These are phyloP conservation scores for Medauroidea extradentata DNA, from an alignment of 1,140 invertebrate genomes.

Conservation along the genomic window DNA sequence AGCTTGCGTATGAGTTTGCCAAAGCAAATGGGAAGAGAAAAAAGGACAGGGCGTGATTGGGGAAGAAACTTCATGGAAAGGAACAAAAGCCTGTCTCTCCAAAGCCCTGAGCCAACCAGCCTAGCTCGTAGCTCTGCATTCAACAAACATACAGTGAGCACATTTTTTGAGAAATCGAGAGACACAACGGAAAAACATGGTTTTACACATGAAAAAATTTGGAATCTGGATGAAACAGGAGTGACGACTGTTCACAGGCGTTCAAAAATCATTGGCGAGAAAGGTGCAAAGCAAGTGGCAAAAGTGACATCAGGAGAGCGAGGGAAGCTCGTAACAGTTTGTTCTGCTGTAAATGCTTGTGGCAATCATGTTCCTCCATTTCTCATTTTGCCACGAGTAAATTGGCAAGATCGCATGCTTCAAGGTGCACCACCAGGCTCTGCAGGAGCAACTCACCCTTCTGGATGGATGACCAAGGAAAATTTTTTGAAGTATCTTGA, in stretches of 20 bases:
- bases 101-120: conserved; percentile 38
- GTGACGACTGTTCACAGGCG: conserved; percentile 45
- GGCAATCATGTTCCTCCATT: too few species aligned
- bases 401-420: too few species aligned
- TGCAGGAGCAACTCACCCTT: too few species aligned
- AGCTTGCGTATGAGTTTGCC: too few species aligned
- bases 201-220: conserved; percentile 32
- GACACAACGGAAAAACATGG: conserved; percentile 27
- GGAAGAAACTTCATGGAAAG: conserved; percentile 32
- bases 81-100: conserved; percentile 33
- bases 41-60: conserved; percentile 38
- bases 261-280: conserved; percentile 37
- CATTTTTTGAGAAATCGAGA: conserved; percentile 34
- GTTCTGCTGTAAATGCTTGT: conserved; percentile 11
- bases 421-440: too few species aligned
- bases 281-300: conserved; percentile 34
- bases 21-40: conserved; percentile 6
- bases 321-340: conserved; percentile 40
- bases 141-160: conserved; percentile 33
- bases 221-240: conserved; percentile 43
- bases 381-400: conserved; percentile 16
- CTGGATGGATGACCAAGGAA: too few species aligned
- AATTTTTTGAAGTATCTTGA: too few species aligned
- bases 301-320: conserved; percentile 42
- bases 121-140: conserved; percentile 36